Evolutionary conservation across 37 sponge, comb jelly and placozoan species (phyloP), one percentile per base, ranked within the genome.

Genomic region (Chondrilla cf. caribensis): DNA sequence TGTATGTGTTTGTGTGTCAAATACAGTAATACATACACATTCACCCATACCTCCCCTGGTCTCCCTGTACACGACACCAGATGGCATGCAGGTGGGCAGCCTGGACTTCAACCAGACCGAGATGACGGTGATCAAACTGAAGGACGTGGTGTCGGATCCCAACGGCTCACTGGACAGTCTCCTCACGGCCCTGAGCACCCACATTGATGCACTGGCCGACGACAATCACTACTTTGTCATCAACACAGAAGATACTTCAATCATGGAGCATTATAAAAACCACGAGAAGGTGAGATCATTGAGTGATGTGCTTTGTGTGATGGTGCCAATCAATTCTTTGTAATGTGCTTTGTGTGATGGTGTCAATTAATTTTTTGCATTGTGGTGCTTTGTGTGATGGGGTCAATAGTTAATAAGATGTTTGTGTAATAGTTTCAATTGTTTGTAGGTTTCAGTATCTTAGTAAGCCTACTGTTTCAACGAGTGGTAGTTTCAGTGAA

Each of bases 181-280:
- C 3, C 33, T 92, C 29, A 81, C 81, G 3, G 79, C 15, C 11
- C 67, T 92, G 3, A 76, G 67, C 31, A 22, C 84, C 21, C 87
- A 92, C 67, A 83, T 92, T 37, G 82, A 84, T 44, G 55, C 81
- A 44, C 78, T 86, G 60, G 93, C 84, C 0, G 83, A 80, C 32
- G 24, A 38, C 6, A 64, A 68, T 17, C 90, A 86, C 55, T 83
- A 92, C 78, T 89, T 92, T 83, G 87, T 92, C 51, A 66, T 92
- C 40, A 86, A 92, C 44, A 83, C 87, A n/a, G 26, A 58, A 0
- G 86, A 39, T 1, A 92, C 89, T 2, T 64, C 84, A 17, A 29
- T 92, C 4, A 32, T 54, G 54, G 41, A 75, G 8, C n/a, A 67
- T 32, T 22, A 64, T 44, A 75, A 67, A 41, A 62, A 38, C 47